Base-by-base conservation (phyloP, 2,113 vertebrate genomes). In the Puffinus mauretanicus region DNA sequence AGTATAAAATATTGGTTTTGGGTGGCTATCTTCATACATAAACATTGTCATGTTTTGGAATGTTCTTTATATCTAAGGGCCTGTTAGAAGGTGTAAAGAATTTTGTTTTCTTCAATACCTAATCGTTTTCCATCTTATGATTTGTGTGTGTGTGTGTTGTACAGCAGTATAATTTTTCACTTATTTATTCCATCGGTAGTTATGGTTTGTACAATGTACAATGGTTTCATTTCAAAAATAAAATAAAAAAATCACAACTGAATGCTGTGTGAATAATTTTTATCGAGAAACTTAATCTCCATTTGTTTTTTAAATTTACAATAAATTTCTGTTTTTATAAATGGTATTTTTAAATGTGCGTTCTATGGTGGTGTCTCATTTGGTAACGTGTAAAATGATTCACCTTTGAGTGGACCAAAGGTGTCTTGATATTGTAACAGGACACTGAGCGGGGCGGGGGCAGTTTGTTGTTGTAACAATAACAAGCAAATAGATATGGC, bases 141-240 rank as follows among this genome's bases (percentile, higher is more conserved):
- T 98, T 98, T 98, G 96, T 98, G 97, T 97, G 97, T 96, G 97
- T 98, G 98, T 98, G 99, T 99, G 98, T 98, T 99, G 99, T 98
- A 98, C 98, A 98, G 98, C 98, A 99, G 98, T 99, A 98, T 99
- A 98, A 98, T 99, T 99, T 98, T 98, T 98, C 98, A 99, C 98
- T 99, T 99, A 99, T 99, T 99, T 99, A 99, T 99, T 99, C 98
- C 98, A 99, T 99, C 98, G 96, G 98, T 99, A 99, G 99, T 98
- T 99, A 99, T 99, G 98, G 98, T 99, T 99, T 99, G 99, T 99
- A 99, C 98, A 98, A 98, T 98, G 98, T 98, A 98, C 98, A 98
- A 98, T 98, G 98, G 97, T 98, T 98, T 98, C 98, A 98, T 98
- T 98, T 98, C 95, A 97, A 96, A 98, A 98, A 97, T 99, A 99